Evolutionary conservation across 2,888 invertebrate genomes (phyloP), one percentile per base, ranked within the genome.

Genomic region (Lepidochitona cinerea): DNA sequence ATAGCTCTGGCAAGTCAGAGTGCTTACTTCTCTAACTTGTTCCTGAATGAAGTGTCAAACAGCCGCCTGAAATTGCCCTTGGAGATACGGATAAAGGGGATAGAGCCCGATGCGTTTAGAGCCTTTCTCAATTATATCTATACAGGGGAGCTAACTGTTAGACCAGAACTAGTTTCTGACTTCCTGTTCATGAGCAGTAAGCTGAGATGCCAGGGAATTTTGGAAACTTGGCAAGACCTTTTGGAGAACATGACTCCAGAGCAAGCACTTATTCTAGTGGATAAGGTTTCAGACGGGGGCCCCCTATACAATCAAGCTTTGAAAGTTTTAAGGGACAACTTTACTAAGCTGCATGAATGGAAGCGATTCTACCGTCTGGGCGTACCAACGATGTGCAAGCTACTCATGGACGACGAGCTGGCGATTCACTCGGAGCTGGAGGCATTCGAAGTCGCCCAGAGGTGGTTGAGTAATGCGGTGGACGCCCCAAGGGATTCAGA

Each of bases 1-100:
- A 59, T 59, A 14, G 59, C 59, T 59, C 26, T 59, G 32, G 59
- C 59, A 14, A 29, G 59, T 59, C 59, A 59, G 32, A 59, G 59
- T 26, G 26, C 23, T 14, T 59, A 59, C 32, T 59, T 59, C 32
- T 23, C 23, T 4, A 59, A 59, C 59, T 32, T 59, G 2, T 59
- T 59, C 32, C 59, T 59, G 26, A 59, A 59, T 32, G 59, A 59
- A 26, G 59, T 59, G 14, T 59, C 59, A 4, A 59, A 59, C 2
- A 32, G 26, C 23, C 59, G 32, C 32, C 59, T 59, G 23, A 59
- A 59, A 59, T 29, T 59, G 4, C 59, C 59, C 12, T 26, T 59
- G 59, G 59, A 59, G 4, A 59, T 59, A 4, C 23, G 32, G 12
- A 59, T 59, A 14, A 59, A 59, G 29, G 59, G 59, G 1, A 59